These are phyloP conservation scores for Lamproptera curius DNA, from an alignment of 2,888 invertebrate species.

Conservation along the genomic window DNA sequence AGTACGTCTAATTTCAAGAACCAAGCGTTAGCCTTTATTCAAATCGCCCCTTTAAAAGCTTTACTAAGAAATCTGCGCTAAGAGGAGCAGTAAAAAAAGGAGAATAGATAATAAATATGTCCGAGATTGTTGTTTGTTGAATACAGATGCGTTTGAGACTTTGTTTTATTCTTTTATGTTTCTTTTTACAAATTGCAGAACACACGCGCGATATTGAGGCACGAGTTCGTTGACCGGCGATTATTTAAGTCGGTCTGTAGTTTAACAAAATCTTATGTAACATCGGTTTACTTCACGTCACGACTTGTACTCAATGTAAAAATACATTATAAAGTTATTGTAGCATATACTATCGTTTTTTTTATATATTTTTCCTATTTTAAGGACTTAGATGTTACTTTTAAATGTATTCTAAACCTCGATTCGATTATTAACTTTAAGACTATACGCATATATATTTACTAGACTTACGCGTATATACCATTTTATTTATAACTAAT, in stretches of 20 bases:
- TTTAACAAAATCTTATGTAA: constrained; percentile 2
- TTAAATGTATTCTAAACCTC: no score
- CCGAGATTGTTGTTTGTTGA: constrained; percentile 13
- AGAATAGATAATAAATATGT: constrained; percentile 22
- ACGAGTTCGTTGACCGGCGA: constrained; percentile 8
- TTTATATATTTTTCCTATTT: no score
- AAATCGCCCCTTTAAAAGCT: neutral
- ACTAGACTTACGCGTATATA: no score
- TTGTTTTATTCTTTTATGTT: constrained; percentile 18
- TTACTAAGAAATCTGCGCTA: constrained; percentile 15
- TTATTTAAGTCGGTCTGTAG: constrained; percentile 3
- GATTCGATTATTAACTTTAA: no score
- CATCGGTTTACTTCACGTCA: no score
- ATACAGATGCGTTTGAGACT: constrained; percentile 16
- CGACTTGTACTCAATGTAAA: no score
- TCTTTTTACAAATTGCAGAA: constrained; percentile 12
- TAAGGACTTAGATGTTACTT: no score
- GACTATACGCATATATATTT: no score
- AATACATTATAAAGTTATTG: no score
- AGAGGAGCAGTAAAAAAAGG: constrained; percentile 19
- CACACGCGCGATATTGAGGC: neutral
- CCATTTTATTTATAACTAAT: no score
- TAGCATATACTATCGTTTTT: no score
- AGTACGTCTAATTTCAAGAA: constrained; percentile 8
- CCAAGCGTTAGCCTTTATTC: constrained; percentile 4